Base-by-base conservation (phyloP, 2,888 invertebrate genomes). In the Bugula neritina region DNA sequence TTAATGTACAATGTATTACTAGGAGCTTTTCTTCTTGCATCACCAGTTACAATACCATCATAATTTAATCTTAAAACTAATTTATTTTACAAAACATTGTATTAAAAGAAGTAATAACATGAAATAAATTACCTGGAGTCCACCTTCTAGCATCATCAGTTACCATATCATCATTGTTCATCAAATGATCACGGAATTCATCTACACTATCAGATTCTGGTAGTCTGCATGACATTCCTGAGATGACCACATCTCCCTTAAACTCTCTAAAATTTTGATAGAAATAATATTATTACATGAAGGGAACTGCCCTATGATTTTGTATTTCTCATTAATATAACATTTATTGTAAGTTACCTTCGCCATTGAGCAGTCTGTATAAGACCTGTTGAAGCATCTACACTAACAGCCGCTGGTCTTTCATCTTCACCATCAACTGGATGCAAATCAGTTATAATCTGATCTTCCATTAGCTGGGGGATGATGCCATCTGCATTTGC, bases 81-180 rank as follows among this genome's bases (percentile, higher is more conserved):
- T n/a, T n/a, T n/a, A n/a, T n/a, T n/a, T n/a, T n/a, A n/a, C n/a
- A n/a, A n/a, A n/a, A n/a, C n/a, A n/a, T n/a, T n/a, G n/a, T n/a
- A n/a, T n/a, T n/a, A n/a, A n/a, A n/a, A n/a, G n/a, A n/a, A n/a
- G n/a, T n/a, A n/a, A 43, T 43, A 43, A 17, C 17, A 43, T 5
- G 17, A 43, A 10, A 17, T 43, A 10, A 43, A 17, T 80, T 82
- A 89, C 89, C 91, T 76, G 90, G 87, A 2, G 91, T 89, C 95
- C 95, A 97, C 82, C 96, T 88, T 76, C 93, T 87, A 77, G 90
- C 91, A 83, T 95, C 94, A 77, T 92, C 94, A 35, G 93, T 95
- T 74, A 97, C 90, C 87, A 98, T 90, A 84, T 98, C 97, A 63
- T 93, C 89, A 72, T 93, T 93, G 74, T 91, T 91, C 84, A 94